Evolutionary conservation across 2,113 vertebrate species (phyloP), one percentile per base, ranked within the genome.

Genomic region (Lathamus discolor): DNA sequence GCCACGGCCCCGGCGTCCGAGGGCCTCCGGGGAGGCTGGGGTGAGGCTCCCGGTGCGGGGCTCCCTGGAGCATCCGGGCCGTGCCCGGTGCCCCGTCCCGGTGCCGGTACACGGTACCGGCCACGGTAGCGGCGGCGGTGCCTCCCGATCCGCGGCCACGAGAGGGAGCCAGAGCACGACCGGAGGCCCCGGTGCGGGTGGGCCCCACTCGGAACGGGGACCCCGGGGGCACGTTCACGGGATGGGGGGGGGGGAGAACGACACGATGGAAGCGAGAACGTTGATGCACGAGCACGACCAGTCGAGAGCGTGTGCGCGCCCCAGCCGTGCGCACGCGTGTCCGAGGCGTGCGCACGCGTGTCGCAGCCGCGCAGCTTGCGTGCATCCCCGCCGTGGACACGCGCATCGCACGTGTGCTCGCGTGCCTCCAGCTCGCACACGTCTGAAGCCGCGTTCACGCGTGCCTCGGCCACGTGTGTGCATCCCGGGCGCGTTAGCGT

Each of bases 91-190:
- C 25, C 41, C 25, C 7, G 10, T n/a, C 54, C 37, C 35, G 2
- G 14, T 15, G 39, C 33, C n/a, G n/a, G n/a, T n/a, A n/a, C n/a
- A n/a, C n/a, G n/a, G n/a, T n/a, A n/a, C n/a, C n/a, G n/a, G n/a
- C n/a, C n/a, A n/a, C 33, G 11, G 41, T 13, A 24, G 70, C 35
- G 5, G 54, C 54, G 14, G 73, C 24, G 43, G 19, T 6, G 55
- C 13, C 33, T 6, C 37, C 62, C 67, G 35, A 52, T 54, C 77
- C 19, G 63, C 27, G 31, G 28, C 83, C 92, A 57, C 72, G 19
- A 87, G 92, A 62, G 88, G 88, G 92, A 61, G 51, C 46, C 72
- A 23, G 66, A n/a, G 83, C 31, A 17, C 51, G n/a, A 70, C 62
- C 70, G 29, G 51, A 17, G 81, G 16, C 17, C 20, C 33, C 49